Percentiles rank a stretch among this genome's conserved stretches.
Conservation (phyloP, 2,797 vertebrate genomes). For the Cossypha dichroa region DNA sequence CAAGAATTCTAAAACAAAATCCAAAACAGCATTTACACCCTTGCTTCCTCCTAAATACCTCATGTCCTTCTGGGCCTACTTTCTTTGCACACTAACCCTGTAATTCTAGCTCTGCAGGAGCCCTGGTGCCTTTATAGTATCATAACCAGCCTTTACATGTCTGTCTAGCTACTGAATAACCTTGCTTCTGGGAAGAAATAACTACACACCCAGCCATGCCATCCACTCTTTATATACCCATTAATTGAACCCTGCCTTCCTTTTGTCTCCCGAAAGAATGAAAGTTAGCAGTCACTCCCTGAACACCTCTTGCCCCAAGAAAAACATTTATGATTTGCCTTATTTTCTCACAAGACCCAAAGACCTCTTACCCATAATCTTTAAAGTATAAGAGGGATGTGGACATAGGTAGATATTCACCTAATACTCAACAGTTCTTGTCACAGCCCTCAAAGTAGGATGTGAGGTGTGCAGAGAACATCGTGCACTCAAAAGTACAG, state of each 20-base stretch:
- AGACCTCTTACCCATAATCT: not conserved
- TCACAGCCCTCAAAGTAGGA: not conserved
- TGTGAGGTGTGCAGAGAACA: not conserved
- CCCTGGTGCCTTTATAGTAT: not conserved
- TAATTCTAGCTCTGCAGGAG: constrained; percentile 36
- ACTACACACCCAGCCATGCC: not conserved
- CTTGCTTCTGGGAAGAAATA: not conserved
- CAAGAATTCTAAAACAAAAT: not conserved
- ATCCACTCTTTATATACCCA: not conserved
- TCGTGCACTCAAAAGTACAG: not conserved
- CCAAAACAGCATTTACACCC: constrained; percentile 13
- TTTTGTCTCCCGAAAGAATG: not conserved
- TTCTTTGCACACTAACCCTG: constrained; percentile 3
- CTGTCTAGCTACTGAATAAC: not conserved
- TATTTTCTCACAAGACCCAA: not conserved
- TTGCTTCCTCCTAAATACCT: not conserved
- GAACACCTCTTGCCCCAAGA: not conserved
- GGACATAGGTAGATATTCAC: not conserved
- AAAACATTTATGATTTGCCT: not conserved
- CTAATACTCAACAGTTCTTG: not conserved
- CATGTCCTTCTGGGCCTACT: not conserved
- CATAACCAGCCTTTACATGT: not conserved
- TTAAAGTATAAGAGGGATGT: not conserved
- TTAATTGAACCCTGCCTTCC: not conserved
- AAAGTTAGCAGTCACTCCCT: not conserved